These are phyloP conservation scores for Micromesistius poutassou DNA, from an alignment of 2,797 vertebrate genomes.

Conservation along the genomic window DNA sequence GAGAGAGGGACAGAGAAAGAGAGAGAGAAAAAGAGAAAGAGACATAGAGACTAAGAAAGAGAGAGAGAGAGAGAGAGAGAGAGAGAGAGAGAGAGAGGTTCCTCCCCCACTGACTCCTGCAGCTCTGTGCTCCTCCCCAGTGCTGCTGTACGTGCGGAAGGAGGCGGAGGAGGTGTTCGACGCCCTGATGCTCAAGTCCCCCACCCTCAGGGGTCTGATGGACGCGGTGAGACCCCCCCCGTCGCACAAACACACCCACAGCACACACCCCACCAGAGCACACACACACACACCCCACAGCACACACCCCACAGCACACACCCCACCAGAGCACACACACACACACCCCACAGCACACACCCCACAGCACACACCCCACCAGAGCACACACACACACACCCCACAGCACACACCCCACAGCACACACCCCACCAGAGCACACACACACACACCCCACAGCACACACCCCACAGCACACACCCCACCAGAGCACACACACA, in stretches of 20 bases:
- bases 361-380: too few species aligned
- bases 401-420: too few species aligned
- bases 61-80: neutral
- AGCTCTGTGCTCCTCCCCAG: conserved; percentile 68
- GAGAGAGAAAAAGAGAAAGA: neutral
- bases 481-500: neutral
- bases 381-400: too few species aligned
- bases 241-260: neutral
- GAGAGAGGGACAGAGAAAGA: neutral
- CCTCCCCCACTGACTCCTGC: neutral
- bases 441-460: too few species aligned
- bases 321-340: too few species aligned
- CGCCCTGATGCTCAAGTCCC: conserved; percentile 94
- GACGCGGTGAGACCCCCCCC: conserved; percentile 85
- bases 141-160: conserved; percentile 94
- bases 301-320: too few species aligned
- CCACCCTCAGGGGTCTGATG: conserved; percentile 90
- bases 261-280: too few species aligned
- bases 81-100: neutral
- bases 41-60: neutral
- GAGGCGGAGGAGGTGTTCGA: conserved; percentile 96
- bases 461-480: too few species aligned
- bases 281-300: too few species aligned
- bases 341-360: too few species aligned
- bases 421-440: too few species aligned